Conservation (phyloP, 2,113 vertebrate genomes). For the Hemichromis elongatus region DNA sequence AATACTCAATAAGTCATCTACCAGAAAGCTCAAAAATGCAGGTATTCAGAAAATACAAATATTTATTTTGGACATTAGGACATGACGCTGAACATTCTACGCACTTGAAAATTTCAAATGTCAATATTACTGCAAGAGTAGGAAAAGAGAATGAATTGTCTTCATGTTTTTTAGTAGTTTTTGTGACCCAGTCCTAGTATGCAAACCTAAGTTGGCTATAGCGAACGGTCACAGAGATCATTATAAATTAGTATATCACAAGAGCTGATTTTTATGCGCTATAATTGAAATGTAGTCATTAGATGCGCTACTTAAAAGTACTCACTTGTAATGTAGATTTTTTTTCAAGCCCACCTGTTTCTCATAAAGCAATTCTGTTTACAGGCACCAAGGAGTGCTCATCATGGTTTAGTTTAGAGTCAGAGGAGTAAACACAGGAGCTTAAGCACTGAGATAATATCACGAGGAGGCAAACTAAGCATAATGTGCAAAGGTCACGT, state of each 20-base stretch:
- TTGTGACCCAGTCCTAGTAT: slow-evolving; percentile 7
- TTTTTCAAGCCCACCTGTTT: slow-evolving; percentile 50
- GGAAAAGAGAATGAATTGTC: background rate
- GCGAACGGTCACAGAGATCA: background rate
- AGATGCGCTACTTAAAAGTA: background rate
- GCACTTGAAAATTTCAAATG: background rate
- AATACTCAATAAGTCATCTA: background rate
- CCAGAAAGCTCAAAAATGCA: background rate
- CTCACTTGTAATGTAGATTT: background rate
- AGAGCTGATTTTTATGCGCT: background rate
- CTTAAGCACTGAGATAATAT: background rate
- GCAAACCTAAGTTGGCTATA: background rate
- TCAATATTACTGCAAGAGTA: background rate
- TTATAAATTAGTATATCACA: background rate
- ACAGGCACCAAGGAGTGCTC: slow-evolving; percentile 31
- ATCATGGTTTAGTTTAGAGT: slow-evolving; percentile 47
- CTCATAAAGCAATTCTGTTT: slow-evolving; percentile 60
- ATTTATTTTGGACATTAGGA: slow-evolving; percentile 46
- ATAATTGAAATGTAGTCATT: background rate
- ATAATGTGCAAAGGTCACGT: background rate
- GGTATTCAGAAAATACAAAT: slow-evolving; percentile 52
- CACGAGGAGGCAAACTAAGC: background rate
- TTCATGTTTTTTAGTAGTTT: slow-evolving; percentile 26
- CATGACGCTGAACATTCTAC: background rate
- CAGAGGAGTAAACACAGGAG: slow-evolving; percentile 44